phyloP scores from a whole-genome alignment of 2,113 vertebrate species.

The Eubucco bourcierii region DNA sequence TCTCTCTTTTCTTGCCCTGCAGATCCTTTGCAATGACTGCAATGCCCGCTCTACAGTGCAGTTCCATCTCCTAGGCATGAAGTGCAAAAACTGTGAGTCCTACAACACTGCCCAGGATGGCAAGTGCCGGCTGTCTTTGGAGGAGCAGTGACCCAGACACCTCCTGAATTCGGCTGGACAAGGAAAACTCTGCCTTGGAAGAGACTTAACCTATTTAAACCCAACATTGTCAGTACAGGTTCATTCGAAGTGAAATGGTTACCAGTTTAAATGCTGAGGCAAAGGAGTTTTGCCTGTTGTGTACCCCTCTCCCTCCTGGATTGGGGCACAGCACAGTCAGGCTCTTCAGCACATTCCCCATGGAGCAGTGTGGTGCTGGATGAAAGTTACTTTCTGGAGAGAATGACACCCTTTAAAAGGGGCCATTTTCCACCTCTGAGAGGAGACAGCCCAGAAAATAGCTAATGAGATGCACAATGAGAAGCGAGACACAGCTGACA shows the following conservation, averaged over 20 bases:
- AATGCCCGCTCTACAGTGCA: conserved; percentile 83
- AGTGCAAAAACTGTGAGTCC: conserved; percentile 88
- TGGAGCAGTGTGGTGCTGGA: accelerated
- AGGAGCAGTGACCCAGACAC: conserved; percentile 9
- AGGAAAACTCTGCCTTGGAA: neutral
- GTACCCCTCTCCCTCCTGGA: neutral
- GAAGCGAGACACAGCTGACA: neutral
- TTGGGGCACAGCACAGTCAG: neutral
- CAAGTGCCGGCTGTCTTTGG: conserved; percentile 63
- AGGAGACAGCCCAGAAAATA: neutral
- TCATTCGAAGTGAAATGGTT: neutral
- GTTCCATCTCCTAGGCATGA: conserved; percentile 94
- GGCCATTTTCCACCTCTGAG: accelerated
- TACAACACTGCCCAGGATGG: conserved; percentile 93
- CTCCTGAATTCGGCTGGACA: accelerated
- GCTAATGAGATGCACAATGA: neutral
- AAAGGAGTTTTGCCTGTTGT: neutral
- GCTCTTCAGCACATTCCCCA: neutral
- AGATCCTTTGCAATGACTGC: conserved; percentile 97
- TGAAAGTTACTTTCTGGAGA: too few species aligned
- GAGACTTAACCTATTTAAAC: neutral
- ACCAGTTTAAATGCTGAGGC: neutral
- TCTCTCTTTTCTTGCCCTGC: neutral
- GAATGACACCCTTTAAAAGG: neutral
- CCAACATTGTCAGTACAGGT: neutral